These are phyloP conservation scores for Nomada flava DNA, from an alignment of 2,888 invertebrate genomes.

Conservation along the genomic window DNA sequence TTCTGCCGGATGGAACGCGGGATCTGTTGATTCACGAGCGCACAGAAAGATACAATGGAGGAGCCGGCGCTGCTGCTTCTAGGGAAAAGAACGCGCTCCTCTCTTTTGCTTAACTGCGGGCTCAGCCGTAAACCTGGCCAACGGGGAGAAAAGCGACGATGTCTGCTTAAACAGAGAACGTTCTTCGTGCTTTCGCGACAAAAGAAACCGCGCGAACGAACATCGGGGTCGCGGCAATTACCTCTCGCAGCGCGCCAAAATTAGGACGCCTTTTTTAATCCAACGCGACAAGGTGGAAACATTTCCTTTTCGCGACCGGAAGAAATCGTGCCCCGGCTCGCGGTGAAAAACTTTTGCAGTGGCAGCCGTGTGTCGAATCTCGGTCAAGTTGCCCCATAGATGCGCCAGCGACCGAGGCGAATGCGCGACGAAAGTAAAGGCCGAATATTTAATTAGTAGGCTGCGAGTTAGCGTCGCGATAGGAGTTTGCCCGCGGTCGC, in stretches of 20 bases:
- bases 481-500: neutral
- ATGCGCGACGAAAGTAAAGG: too few species aligned
- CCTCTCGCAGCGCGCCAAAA: conserved; percentile 20
- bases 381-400: neutral
- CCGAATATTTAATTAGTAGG: too few species aligned
- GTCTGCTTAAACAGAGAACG: neutral
- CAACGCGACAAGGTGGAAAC: neutral
- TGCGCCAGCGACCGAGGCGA: neutral
- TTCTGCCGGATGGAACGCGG: too few species aligned
- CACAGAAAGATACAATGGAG: too few species aligned
- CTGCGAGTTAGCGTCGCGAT: neutral
- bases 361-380: neutral
- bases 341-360: neutral
- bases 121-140: neutral
- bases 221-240: conserved; percentile 30
- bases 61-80: too few species aligned
- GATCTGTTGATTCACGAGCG: too few species aligned
- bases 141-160: neutral
- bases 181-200: neutral
- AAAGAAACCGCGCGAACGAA: conserved; percentile 14
- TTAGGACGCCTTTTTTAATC: conserved; percentile 7
- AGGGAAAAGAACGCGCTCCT: neutral
- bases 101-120: too few species aligned
- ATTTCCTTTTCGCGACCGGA: conserved; percentile 6
- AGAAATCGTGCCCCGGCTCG: conserved; percentile 20